Evolutionary conservation across 2,797 vertebrate genomes (phyloP), one percentile per base, ranked within the genome.

Genomic region (Amniataba percoides): DNA sequence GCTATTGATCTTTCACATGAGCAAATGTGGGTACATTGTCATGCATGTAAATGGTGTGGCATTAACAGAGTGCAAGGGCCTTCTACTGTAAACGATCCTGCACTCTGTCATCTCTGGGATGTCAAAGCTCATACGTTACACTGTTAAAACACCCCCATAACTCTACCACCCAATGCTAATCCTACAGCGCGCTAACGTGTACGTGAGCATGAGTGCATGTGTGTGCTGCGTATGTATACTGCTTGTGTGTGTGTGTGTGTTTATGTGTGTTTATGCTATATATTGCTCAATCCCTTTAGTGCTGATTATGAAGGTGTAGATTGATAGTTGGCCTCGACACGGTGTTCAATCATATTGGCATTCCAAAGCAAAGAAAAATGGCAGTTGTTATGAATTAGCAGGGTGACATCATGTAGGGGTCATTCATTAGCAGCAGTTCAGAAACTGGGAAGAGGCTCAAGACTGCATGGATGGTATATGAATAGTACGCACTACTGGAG

Each of bases 311-410:
- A 88, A 92, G 84, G 81, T 71, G 79, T 66, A 88, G 92, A 95
- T 95, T 94, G 93, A 94, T 94, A 93, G 92, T 87, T 91, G 90
- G 80, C 82, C 85, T 80, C 67, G 90, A 90, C 90, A 85, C 43
- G 23, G 87, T 80, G 83, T 92, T 95, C 89, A 92, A 95, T 95
- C 93, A 93, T 87, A 89, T 77, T 90, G 91, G 86, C 89, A 86
- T 90, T 92, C 67, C 75, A 89, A 93, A 89, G 88, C 89, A 90
- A 90, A 91, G 91, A 91, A 89, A 95, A 92, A 93, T 93, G 92
- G 82, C 88, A 87, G 84, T 80, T 90, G 84, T 82, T 89, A 88
- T 88, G 88, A 91, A 91, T 92, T 86, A 93, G 86, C 83, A 58
- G 42, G 74, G 90, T 94, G 92, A 93, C 93, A 93, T 93, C 91